Percentiles rank a stretch among this genome's conserved stretches.
These are phyloP conservation scores for Menura novaehollandiae DNA, from an alignment of 2,113 vertebrate genomes.

Conservation along the genomic window DNA sequence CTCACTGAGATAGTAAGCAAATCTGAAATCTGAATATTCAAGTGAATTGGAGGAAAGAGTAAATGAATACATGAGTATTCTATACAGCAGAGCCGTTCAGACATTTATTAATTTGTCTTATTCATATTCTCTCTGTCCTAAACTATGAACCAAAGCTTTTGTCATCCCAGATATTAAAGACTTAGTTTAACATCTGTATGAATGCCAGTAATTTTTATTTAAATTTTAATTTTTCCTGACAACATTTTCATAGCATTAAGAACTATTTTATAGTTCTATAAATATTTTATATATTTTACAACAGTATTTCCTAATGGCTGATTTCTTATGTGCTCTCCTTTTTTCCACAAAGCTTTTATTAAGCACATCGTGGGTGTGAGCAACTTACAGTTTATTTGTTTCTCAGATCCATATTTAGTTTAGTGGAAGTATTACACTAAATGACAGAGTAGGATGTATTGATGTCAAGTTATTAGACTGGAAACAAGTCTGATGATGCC, in stretches of 20 bases:
- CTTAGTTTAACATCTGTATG: neutral
- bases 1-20: neutral
- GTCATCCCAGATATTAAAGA: neutral
- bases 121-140: neutral
- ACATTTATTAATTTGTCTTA: neutral
- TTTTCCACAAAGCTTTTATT: neutral
- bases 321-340: neutral
- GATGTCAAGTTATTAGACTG: constrained; percentile 24
- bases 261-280: neutral
- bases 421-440: neutral
- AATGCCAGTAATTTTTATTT: neutral
- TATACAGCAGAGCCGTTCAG: neutral
- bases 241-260: neutral
- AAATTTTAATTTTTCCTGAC: neutral
- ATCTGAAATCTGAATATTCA: neutral
- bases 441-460: neutral
- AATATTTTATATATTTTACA: neutral
- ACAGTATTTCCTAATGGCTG: neutral
- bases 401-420: neutral
- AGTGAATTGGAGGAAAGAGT: neutral
- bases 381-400: neutral
- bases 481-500: constrained; percentile 20
- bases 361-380: rapidly evolving
- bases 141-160: neutral
- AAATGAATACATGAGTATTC: neutral